Conservation (phyloP, 2,797 vertebrate genomes). For the Tapirus indicus region DNA sequence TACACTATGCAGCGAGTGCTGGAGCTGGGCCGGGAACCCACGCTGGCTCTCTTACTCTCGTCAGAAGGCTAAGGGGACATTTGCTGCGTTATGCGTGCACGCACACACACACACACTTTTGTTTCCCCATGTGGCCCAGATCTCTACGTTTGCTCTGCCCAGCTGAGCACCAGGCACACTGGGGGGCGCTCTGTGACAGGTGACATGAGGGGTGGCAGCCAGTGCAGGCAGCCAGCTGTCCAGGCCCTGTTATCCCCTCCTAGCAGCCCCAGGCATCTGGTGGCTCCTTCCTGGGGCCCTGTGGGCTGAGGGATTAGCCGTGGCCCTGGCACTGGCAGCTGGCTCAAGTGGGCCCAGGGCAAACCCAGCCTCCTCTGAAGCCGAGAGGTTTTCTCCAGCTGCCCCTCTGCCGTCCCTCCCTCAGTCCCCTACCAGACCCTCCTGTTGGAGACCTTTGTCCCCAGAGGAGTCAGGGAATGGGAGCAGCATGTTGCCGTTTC, state of each 20-base stretch:
- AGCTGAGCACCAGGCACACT: neutral
- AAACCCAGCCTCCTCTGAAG: neutral
- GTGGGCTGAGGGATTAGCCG: neutral
- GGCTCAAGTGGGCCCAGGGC: neutral
- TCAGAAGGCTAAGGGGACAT: neutral
- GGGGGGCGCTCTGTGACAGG: fast-evolving
- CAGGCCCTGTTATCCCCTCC: neutral
- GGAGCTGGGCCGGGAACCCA: neutral
- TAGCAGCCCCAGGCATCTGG: neutral
- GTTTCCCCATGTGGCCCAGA: neutral
- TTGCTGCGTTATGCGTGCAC: fast-evolving
- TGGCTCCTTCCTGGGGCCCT: neutral
- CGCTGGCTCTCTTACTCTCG: neutral
- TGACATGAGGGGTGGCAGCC: fast-evolving
- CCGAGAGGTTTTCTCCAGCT: neutral
- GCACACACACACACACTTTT: neutral
- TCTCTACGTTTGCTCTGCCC: neutral
- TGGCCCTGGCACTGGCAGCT: neutral
- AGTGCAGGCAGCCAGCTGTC: neutral
- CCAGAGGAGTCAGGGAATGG: neutral
- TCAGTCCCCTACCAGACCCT: neutral
- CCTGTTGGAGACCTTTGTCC: neutral
- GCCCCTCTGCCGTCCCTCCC: no score
- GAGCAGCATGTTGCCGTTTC: no score
- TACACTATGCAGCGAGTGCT: fast-evolving